Evolutionary conservation across 2,888 invertebrate genomes (phyloP).

Genomic region (Celastrina argiolus): DNA sequence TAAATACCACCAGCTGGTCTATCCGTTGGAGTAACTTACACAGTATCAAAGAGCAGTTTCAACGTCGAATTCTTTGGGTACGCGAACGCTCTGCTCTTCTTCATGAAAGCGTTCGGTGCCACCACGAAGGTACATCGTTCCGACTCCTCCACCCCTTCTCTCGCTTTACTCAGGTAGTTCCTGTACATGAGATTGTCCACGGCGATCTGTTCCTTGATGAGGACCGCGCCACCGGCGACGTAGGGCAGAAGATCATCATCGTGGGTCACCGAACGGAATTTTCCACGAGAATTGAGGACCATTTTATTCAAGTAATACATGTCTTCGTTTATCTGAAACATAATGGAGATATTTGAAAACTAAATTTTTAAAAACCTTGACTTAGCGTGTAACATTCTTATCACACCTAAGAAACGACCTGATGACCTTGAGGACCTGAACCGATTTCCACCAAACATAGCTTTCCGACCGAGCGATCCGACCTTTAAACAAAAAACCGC

Average conservation of each 20-base stretch:
- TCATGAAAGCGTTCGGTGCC: slow-evolving; percentile 82
- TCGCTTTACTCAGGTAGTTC: slow-evolving; percentile 82
- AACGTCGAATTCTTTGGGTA: slow-evolving; percentile 81
- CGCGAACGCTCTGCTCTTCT: slow-evolving; percentile 83
- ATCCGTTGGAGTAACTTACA: slow-evolving; percentile 72
- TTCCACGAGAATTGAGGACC: slow-evolving; percentile 58
- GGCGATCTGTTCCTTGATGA: slow-evolving; percentile 83
- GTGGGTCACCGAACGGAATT: slow-evolving; percentile 49
- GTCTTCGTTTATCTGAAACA: slow-evolving; percentile 56
- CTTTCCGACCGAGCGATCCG: too few species aligned
- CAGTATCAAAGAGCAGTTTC: slow-evolving; percentile 80
- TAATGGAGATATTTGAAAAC: not conserved
- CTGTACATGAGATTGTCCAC: slow-evolving; percentile 83
- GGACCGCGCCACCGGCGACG: slow-evolving; percentile 57
- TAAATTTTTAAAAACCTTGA: too few species aligned
- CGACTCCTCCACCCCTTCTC: slow-evolving; percentile 75
- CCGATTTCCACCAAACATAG: too few species aligned
- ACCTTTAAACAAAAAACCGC: too few species aligned
- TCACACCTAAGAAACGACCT: too few species aligned
- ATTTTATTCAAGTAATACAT: slow-evolving; percentile 61
- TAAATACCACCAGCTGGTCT: too few species aligned
- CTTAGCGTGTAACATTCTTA: too few species aligned
- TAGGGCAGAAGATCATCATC: slow-evolving; percentile 50
- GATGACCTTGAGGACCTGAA: too few species aligned
- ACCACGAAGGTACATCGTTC: slow-evolving; percentile 87